Evolutionary conservation across 2,888 invertebrate genomes (phyloP).

Genomic region (Melanargia galathea): DNA sequence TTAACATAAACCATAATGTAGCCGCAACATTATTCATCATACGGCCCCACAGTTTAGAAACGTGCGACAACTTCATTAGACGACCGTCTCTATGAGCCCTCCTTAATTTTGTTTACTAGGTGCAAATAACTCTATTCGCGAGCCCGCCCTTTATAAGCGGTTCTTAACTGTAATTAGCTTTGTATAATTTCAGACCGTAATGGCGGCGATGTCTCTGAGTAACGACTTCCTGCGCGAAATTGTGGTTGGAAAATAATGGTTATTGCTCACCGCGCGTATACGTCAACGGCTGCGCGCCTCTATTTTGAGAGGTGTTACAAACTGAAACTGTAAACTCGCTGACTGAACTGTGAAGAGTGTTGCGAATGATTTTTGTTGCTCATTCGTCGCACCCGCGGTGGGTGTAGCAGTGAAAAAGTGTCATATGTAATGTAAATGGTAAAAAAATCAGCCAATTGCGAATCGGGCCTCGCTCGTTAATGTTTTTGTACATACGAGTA

Average conservation of each 20-base stretch:
- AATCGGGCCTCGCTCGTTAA: no score
- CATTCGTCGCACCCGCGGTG: not conserved
- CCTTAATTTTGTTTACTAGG: conserved; percentile 36
- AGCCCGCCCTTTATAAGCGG: conserved; percentile 49
- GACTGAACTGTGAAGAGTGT: not conserved
- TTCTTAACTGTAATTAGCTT: conserved; percentile 67
- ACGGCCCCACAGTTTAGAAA: not conserved
- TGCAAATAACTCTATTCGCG: conserved; percentile 43
- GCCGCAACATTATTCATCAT: not conserved
- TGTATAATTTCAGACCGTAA: conserved; percentile 71
- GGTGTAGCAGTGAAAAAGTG: no score
- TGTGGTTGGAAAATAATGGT: conserved; percentile 60
- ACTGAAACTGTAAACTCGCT: conserved; percentile 3
- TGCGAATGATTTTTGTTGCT: not conserved
- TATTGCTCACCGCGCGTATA: conserved; percentile 46
- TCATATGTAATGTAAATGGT: no score
- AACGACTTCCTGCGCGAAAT: conserved; percentile 70
- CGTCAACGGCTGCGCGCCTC: conserved; percentile 27
- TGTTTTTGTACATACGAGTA: no score
- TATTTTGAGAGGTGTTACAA: conserved; percentile 33
- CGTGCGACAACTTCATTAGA: conserved; percentile 10
- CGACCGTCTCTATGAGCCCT: conserved; percentile 2
- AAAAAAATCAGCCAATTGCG: no score
- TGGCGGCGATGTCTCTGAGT: conserved; percentile 49
- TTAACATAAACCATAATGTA: no score